Evolutionary conservation across 2,888 invertebrate genomes (phyloP).

Genomic region (Petrophora chlorosata): DNA sequence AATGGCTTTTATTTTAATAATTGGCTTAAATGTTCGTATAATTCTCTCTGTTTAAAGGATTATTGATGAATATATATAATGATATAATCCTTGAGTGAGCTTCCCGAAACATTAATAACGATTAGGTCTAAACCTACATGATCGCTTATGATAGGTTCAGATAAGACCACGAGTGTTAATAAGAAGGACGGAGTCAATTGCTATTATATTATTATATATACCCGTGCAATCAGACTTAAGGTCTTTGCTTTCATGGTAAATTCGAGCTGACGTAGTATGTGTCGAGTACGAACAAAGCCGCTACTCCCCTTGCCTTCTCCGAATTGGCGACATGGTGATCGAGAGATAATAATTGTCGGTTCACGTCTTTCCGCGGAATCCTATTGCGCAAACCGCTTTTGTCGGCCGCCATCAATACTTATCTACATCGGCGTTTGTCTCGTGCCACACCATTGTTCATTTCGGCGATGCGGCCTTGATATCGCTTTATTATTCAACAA

Average conservation of each 20-base stretch:
- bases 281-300: constrained; percentile 44
- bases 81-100: too few species aligned
- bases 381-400: constrained; percentile 82
- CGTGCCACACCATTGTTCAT: constrained; percentile 79
- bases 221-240: background rate
- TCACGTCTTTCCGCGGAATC: constrained; percentile 80
- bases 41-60: background rate
- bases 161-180: too few species aligned
- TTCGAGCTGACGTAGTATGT: constrained; percentile 16
- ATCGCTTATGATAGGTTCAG: too few species aligned
- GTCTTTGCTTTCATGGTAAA: constrained; percentile 2
- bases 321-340: constrained; percentile 74
- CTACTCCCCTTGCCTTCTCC: constrained; percentile 57
- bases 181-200: too few species aligned
- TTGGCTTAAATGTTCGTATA: background rate
- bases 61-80: too few species aligned
- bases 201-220: too few species aligned
- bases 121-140: too few species aligned
- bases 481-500: constrained; percentile 65
- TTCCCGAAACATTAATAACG: too few species aligned
- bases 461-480: constrained; percentile 72
- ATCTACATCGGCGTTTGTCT: constrained; percentile 75
- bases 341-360: constrained; percentile 80
- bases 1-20: constrained; percentile 23
- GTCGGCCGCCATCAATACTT: constrained; percentile 75